Evolutionary conservation across 2,797 vertebrate genomes (phyloP).

Genomic region (Danio kyathit): DNA sequence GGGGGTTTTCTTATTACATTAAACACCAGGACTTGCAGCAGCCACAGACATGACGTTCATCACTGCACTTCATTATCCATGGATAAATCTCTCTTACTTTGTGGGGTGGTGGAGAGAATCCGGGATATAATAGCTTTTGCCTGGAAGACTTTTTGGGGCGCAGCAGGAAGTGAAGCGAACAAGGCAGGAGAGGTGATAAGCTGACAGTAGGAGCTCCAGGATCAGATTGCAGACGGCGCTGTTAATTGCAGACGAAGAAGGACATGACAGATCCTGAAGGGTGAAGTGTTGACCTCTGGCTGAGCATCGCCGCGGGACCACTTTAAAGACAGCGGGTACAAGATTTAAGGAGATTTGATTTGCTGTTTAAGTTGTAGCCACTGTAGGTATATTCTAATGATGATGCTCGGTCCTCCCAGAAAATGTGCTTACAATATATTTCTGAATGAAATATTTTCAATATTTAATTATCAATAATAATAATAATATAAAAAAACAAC

Average conservation of each 20-base stretch:
- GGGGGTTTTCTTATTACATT: slow-evolving; percentile 14
- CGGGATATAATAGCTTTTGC: slow-evolving; percentile 9
- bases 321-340: not conserved
- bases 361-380: not conserved
- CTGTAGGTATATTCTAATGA: not conserved
- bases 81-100: slow-evolving; percentile 43
- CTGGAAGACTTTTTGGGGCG: slow-evolving; percentile 3
- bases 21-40: slow-evolving; percentile 26
- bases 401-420: too few relatives aligned
- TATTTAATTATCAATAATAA: too few relatives aligned
- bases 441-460: too few relatives aligned
- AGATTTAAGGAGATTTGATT: not conserved
- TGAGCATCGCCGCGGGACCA: not conserved
- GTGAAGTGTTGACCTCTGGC: slow-evolving; percentile 37
- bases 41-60: slow-evolving; percentile 33
- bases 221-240: slow-evolving; percentile 38
- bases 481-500: too few relatives aligned
- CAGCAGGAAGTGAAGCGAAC: not conserved
- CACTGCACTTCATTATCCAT: slow-evolving; percentile 44
- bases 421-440: too few relatives aligned
- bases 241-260: slow-evolving; percentile 38
- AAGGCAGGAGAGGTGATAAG: slow-evolving; percentile 29
- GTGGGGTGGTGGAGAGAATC: not conserved
- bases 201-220: slow-evolving; percentile 14
- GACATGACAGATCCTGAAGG: slow-evolving; percentile 33